phyloP scores from a whole-genome alignment of 2,797 vertebrate genomes.

The Calcarius lapponicus region DNA sequence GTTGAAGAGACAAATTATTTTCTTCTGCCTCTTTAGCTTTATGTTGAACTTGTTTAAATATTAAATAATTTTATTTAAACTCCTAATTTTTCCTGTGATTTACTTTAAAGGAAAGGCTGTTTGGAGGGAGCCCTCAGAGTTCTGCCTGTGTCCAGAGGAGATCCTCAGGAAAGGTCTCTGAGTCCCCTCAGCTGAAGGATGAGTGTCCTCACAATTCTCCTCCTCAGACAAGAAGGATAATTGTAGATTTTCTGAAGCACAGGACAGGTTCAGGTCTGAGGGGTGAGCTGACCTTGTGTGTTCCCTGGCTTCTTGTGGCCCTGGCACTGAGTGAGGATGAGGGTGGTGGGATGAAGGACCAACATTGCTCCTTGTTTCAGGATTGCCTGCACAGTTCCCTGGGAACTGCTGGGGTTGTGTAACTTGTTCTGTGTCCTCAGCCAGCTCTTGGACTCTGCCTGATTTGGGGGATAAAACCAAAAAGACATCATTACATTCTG shows the following conservation, averaged over 20 bases:
- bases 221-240: constrained; percentile 31
- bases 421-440: not conserved
- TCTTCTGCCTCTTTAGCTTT: not conserved
- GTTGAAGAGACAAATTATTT: not conserved
- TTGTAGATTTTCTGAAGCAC: constrained; percentile 20
- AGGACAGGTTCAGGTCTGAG: not conserved
- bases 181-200: constrained; percentile 5
- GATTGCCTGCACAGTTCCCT: not conserved
- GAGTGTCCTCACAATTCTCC: not conserved
- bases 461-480: not conserved
- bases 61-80: not conserved
- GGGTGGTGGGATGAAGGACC: not conserved
- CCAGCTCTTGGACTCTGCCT: not conserved
- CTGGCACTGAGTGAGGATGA: not conserved
- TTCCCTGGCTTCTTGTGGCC: not conserved
- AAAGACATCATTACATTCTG: not conserved
- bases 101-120: not conserved
- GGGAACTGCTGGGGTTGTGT: not conserved
- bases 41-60: not conserved
- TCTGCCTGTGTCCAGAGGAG: not conserved
- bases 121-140: not conserved
- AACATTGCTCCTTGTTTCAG: not conserved
- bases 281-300: not conserved
- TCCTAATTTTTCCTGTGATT: not conserved
- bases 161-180: not conserved